Conservation (phyloP, 2,113 vertebrate species). For the Taxidea taxus region DNA sequence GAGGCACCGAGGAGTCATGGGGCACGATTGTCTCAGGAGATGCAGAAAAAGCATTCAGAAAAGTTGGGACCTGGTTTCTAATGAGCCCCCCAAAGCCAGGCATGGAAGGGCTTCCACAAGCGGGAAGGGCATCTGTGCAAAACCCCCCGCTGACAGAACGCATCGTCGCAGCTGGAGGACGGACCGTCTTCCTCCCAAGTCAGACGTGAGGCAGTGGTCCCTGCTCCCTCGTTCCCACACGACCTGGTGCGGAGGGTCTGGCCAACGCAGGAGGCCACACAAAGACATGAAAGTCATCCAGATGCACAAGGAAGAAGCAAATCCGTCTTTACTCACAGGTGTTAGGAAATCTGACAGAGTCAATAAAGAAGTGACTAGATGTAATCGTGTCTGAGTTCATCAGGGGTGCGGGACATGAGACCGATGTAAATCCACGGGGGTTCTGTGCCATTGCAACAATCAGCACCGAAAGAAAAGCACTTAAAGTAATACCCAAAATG, state of each 20-base stretch:
- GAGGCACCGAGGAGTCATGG: background rate
- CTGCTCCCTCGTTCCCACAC: fast-evolving
- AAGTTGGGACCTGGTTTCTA: background rate
- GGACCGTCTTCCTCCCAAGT: background rate
- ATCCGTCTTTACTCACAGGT: background rate
- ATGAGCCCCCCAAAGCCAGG: background rate
- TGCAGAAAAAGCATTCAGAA: background rate
- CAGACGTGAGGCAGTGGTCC: fast-evolving
- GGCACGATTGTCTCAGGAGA: background rate
- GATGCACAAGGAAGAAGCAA: background rate
- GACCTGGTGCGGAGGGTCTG: fast-evolving
- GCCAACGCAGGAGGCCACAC: background rate
- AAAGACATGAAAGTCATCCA: background rate
- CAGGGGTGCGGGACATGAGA: too few relatives aligned
- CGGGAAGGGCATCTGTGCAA: background rate
- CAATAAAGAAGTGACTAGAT: too few relatives aligned
- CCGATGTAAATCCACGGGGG: fast-evolving
- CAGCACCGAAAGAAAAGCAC: background rate
- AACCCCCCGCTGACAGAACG: fast-evolving
- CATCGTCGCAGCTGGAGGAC: fast-evolving
- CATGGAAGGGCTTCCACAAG: fast-evolving
- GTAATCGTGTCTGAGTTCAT: background rate
- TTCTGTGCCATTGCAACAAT: background rate
- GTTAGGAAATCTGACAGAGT: background rate
- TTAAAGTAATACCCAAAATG: background rate